A percentile compares a stretch with the other conserved stretches of the same genome.
phyloP scores from a whole-genome alignment of 2,113 vertebrate species.

The Varanus salvator region DNA sequence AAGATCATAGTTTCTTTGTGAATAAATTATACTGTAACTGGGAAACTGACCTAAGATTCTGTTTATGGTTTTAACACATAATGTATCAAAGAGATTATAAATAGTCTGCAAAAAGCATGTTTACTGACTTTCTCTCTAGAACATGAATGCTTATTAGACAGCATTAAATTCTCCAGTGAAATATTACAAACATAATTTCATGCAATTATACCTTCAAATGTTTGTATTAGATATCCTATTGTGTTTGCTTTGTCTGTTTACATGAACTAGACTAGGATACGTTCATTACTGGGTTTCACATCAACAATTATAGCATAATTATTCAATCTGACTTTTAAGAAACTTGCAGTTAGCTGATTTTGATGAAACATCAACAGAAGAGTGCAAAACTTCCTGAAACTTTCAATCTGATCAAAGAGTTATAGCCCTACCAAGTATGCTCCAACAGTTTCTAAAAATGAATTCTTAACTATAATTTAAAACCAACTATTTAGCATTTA shows the following conservation, averaged over 20 bases:
- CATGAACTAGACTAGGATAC: constrained; percentile 44
- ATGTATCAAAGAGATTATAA: constrained; percentile 27
- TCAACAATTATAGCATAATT: constrained; percentile 55
- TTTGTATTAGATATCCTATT: constrained; percentile 34
- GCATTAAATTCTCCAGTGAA: constrained; percentile 7
- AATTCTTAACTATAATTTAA: constrained; percentile 12
- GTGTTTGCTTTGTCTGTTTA: constrained; percentile 43
- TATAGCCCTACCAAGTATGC: constrained; percentile 43
- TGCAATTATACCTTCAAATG: constrained; percentile 42
- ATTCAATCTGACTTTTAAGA: constrained; percentile 64
- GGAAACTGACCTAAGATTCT: constrained; percentile 25
- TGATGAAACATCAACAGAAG: constrained; percentile 59
- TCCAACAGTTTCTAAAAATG: constrained; percentile 7
- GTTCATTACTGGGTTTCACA: constrained; percentile 67
- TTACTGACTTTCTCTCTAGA: not conserved
- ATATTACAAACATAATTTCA: constrained; percentile 49
- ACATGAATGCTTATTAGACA: not conserved
- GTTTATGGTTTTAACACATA: constrained; percentile 30
- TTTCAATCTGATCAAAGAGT: constrained; percentile 32
- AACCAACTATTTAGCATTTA: not conserved
- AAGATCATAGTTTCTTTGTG: constrained; percentile 11
- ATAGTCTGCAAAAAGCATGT: constrained; percentile 1
- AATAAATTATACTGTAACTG: constrained; percentile 7
- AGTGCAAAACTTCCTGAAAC: constrained; percentile 36
- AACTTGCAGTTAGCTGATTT: constrained; percentile 55